Evolutionary conservation across 2,888 invertebrate genomes (phyloP).

Genomic region (Ophion costatus): DNA sequence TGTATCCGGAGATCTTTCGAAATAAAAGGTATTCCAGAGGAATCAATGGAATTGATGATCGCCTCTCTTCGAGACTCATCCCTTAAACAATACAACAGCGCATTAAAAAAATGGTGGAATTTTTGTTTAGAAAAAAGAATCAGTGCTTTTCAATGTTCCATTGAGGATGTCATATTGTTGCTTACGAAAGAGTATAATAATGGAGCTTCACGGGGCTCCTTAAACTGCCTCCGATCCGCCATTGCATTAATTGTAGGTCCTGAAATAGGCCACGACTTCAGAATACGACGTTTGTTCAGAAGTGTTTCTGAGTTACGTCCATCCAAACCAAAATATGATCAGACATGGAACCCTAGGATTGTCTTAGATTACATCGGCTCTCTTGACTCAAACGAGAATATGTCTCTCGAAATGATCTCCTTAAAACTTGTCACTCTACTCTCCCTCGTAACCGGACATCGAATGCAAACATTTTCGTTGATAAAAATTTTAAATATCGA

Average conservation of each 20-base stretch:
- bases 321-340: too few species aligned
- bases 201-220: conserved; percentile 7
- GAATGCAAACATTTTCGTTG: neutral
- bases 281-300: conserved; percentile 10
- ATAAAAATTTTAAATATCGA: conserved; percentile 22
- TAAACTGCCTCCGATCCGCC: conserved; percentile 2
- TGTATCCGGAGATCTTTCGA: conserved; percentile 55
- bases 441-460: too few species aligned
- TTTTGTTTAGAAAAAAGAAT: neutral
- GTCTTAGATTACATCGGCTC: too few species aligned
- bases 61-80: conserved; percentile 29
- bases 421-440: too few species aligned
- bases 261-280: conserved; percentile 27
- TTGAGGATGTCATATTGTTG: conserved; percentile 6
- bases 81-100: too few species aligned
- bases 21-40: conserved; percentile 24
- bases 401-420: too few species aligned
- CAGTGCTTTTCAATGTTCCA: conserved; percentile 10
- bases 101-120: too few species aligned
- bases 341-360: too few species aligned
- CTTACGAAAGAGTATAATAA: conserved; percentile 23
- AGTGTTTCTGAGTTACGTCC: conserved; percentile 11
- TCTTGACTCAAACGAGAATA: too few species aligned
- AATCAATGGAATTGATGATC: conserved; percentile 1
- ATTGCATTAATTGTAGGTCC: neutral